phyloP scores from a whole-genome alignment of 2,797 vertebrate species.

The Gymnothorax javanicus region DNA sequence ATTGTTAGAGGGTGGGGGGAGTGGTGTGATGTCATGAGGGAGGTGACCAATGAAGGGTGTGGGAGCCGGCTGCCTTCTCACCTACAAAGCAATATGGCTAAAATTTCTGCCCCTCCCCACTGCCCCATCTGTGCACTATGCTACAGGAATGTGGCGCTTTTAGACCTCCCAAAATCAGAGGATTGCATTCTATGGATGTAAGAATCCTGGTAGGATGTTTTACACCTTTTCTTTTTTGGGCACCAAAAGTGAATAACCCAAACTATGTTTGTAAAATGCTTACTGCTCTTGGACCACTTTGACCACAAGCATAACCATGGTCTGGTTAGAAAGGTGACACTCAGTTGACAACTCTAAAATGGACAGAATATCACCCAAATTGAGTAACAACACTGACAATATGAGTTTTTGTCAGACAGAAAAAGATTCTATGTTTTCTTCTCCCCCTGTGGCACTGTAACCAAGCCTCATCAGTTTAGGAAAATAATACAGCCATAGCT shows the following conservation, averaged over 20 bases:
- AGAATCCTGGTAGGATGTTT: conserved; percentile 47
- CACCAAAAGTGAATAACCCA: not conserved
- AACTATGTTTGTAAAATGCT: too few relatives aligned
- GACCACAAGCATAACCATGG: too few relatives aligned
- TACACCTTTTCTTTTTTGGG: not conserved
- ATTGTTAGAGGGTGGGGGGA: conserved; percentile 61
- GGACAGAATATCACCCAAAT: too few relatives aligned
- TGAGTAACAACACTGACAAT: too few relatives aligned
- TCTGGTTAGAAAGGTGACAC: too few relatives aligned
- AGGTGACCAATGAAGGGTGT: conserved; percentile 53
- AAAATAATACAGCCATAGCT: too few relatives aligned
- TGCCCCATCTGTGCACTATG: conserved; percentile 56
- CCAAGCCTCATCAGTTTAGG: too few relatives aligned
- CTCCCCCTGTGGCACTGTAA: too few relatives aligned
- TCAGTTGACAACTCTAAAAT: too few relatives aligned
- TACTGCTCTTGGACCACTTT: too few relatives aligned
- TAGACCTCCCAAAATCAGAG: conserved; percentile 59
- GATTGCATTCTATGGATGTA: conserved; percentile 59
- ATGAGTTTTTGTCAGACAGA: too few relatives aligned
- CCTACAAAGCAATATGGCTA: conserved; percentile 1
- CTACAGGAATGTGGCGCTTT: conserved; percentile 59
- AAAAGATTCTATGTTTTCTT: too few relatives aligned
- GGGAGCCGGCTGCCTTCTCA: conserved; percentile 61
- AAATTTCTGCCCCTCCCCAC: conserved; percentile 3
- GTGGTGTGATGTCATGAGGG: conserved; percentile 55